Conservation (phyloP, 2,113 vertebrate genomes). For the Lophura nycthemera region DNA sequence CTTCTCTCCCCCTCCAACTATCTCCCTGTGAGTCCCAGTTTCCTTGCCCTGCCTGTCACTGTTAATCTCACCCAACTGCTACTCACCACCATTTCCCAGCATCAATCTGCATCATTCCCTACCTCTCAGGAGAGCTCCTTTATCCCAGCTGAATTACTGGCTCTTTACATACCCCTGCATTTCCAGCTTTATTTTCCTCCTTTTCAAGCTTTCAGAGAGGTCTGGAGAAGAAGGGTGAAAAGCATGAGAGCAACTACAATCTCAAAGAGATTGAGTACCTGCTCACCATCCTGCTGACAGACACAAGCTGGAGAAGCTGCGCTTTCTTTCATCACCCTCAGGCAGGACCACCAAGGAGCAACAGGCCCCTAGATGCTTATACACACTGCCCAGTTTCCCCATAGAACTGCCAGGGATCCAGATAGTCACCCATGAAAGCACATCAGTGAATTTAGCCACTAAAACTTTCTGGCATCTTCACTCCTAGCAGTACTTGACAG, state of each 20-base stretch:
- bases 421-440: no score
- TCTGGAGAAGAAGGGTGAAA: neutral
- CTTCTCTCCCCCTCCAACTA: neutral
- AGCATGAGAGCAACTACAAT: neutral
- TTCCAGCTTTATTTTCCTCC: neutral
- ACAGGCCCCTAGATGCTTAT: no score
- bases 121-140: neutral
- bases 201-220: neutral
- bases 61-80: neutral
- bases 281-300: fast-evolving
- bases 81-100: neutral
- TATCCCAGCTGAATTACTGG: fast-evolving
- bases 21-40: neutral
- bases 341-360: neutral
- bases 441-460: neutral
- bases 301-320: neutral
- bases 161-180: neutral
- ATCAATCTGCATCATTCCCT: fast-evolving
- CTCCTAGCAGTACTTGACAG: neutral
- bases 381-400: no score
- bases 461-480: neutral
- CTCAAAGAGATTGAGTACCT: neutral
- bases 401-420: no score
- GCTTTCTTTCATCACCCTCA: neutral
- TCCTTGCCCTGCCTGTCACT: neutral